A percentile compares a stretch with the other conserved stretches of the same genome.
Evolutionary conservation across 2,113 vertebrate genomes (phyloP).

Genomic region (Calyptommatus sinebrachiatus): DNA sequence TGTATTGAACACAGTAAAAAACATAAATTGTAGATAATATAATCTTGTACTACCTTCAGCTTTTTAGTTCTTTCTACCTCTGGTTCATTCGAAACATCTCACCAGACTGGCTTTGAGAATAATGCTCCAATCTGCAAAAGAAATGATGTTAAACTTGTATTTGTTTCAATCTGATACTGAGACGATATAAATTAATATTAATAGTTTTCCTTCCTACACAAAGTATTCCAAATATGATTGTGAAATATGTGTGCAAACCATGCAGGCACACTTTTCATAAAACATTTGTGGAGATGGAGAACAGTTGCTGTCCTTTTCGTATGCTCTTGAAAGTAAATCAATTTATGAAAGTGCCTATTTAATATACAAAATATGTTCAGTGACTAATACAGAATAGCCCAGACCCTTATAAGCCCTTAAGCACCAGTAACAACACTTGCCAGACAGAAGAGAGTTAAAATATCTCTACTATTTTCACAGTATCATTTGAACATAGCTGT

Average conservation of each 20-base stretch:
- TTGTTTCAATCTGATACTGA: not conserved
- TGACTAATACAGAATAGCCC: not conserved
- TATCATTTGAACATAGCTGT: not conserved
- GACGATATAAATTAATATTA: not conserved
- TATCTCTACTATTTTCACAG: not conserved
- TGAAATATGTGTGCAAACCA: not conserved
- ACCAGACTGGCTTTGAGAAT: accelerated
- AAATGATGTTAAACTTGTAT: accelerated
- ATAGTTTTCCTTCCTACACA: no score
- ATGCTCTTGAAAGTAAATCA: not conserved
- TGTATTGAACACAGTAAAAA: not conserved
- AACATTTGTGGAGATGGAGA: not conserved
- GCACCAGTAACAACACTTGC: no score
- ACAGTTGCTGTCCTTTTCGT: not conserved
- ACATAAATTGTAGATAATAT: accelerated
- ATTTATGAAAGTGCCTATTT: not conserved
- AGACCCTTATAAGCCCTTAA: not conserved
- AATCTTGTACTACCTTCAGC: accelerated
- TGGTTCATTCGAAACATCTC: not conserved
- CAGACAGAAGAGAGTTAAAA: no score
- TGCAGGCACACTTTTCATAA: not conserved
- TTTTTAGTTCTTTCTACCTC: conserved; percentile 11
- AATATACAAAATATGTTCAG: not conserved
- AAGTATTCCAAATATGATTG: not conserved
- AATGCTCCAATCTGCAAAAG: not conserved